phyloP scores from a whole-genome alignment of 2,113 vertebrate genomes.

The Coracopsis vasa region DNA sequence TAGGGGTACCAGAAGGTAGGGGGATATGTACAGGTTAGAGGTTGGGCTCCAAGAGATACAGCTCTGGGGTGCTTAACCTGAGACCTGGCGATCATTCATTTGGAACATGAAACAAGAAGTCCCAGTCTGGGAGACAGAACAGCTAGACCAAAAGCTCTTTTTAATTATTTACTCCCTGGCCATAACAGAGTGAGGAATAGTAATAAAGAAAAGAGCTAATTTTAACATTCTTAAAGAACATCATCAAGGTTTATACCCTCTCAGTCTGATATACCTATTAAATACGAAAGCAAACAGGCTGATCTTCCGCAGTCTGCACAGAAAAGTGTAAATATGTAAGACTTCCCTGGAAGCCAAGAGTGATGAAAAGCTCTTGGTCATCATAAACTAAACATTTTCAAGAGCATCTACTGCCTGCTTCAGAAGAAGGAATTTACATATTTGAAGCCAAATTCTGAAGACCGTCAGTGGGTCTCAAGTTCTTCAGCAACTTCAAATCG shows the following conservation, averaged over 20 bases:
- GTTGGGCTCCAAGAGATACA: neutral
- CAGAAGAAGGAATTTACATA: neutral
- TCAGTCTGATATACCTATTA: slow-evolving; percentile 7
- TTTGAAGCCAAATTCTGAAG: neutral
- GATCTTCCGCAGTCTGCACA: slow-evolving; percentile 6
- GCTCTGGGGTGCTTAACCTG: neutral
- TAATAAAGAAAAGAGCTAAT: slow-evolving; percentile 44
- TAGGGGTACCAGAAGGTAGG: neutral
- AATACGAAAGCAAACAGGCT: neutral
- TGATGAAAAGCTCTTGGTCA: slow-evolving; percentile 12
- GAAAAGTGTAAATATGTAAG: slow-evolving; percentile 22
- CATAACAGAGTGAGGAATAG: neutral
- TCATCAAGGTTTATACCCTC: neutral
- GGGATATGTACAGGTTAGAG: neutral
- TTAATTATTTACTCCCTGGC: slow-evolving; percentile 30
- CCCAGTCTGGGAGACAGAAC: neutral
- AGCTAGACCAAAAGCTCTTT: neutral
- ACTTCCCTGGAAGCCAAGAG: neutral
- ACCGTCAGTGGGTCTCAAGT: neutral
- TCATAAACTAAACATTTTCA: neutral
- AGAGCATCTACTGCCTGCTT: neutral
- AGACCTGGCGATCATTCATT: neutral
- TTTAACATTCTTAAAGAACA: slow-evolving; percentile 26
- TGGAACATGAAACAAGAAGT: neutral
- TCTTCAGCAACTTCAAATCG: neutral